Conservation (phyloP, 2,113 vertebrate species). For the Daphoenositta chrysoptera region DNA sequence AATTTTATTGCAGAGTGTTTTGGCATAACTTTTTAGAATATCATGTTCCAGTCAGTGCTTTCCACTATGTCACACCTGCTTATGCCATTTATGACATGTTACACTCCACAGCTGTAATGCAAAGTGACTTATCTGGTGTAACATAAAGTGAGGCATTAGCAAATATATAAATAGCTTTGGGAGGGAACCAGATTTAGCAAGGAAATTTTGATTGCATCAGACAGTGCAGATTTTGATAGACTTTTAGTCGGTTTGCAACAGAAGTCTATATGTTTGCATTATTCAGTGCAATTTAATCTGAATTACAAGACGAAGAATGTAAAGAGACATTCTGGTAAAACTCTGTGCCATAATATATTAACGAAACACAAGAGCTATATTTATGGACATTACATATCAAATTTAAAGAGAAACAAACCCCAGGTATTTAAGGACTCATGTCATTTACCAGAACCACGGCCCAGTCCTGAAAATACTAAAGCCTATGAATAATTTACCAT, state of each 20-base stretch:
- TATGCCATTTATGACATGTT: neutral
- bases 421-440: neutral
- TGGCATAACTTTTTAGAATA: neutral
- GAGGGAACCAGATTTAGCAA: neutral
- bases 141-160: conserved; percentile 45
- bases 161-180: conserved; percentile 4
- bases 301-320: conserved; percentile 7
- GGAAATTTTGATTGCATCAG: conserved; percentile 16
- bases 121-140: conserved; percentile 30
- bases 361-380: neutral
- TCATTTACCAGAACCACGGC: neutral
- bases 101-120: neutral
- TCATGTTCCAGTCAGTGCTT: neutral
- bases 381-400: neutral
- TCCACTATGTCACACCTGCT: conserved; percentile 29
- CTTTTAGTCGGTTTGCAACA: neutral
- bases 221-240: conserved; percentile 23
- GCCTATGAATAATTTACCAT: neutral
- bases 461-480: neutral
- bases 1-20: neutral
- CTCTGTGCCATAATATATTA: neutral
- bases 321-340: neutral
- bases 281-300: conserved; percentile 21
- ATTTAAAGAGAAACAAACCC: neutral
- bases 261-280: conserved; percentile 28